Conservation (phyloP, 37 sponge, comb jelly and placozoan genomes). For the Beroe ovata region DNA sequence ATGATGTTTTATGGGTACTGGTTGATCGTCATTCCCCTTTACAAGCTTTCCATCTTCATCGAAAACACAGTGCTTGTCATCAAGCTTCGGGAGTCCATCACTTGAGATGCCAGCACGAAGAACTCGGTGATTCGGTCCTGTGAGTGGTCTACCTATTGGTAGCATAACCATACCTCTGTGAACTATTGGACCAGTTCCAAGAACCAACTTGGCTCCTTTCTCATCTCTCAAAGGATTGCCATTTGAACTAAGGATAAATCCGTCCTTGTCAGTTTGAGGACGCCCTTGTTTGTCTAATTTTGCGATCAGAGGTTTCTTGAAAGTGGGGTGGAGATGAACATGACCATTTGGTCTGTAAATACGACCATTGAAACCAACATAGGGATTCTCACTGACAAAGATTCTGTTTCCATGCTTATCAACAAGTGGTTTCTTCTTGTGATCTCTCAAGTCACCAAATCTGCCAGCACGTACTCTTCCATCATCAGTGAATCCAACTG, state of each 20-base stretch:
- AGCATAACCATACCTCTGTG: slow-evolving; percentile 42
- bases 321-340: neutral
- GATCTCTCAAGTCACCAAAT: neutral
- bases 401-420: neutral
- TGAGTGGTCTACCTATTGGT: slow-evolving; percentile 29
- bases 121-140: neutral
- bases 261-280: neutral
- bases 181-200: slow-evolving; percentile 35
- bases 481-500: neutral
- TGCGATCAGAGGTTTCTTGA: slow-evolving; percentile 7
- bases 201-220: neutral
- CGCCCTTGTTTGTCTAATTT: neutral
- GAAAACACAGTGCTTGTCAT: slow-evolving; percentile 12
- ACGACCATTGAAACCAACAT: slow-evolving; percentile 18
- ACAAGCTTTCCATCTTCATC: neutral
- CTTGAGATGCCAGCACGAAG: neutral
- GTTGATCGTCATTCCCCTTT: neutral
- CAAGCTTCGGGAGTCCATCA: neutral
- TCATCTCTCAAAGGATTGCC: slow-evolving; percentile 10
- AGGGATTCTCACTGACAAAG: slow-evolving; percentile 23
- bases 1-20: neutral
- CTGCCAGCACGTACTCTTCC: slow-evolving; percentile 6
- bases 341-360: slow-evolving; percentile 34
- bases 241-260: neutral
- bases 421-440: neutral